Conservation (phyloP, 2,797 vertebrate species). For the Schizothorax lantsangensis region DNA sequence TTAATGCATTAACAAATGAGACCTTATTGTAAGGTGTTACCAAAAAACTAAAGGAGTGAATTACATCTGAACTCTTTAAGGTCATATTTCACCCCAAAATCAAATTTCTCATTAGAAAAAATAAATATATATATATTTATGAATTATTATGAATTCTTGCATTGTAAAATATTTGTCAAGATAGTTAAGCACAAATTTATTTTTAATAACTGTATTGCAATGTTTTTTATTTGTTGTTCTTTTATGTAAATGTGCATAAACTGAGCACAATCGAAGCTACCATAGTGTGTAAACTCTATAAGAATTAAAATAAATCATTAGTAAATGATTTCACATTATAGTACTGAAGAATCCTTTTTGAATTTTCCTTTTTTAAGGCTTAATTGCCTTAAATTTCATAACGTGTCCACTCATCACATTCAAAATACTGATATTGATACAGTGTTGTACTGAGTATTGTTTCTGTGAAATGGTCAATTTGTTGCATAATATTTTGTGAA, state of each 20-base stretch:
- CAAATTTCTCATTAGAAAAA: background rate
- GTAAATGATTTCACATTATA: background rate
- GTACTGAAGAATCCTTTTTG: background rate
- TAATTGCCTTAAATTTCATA: background rate
- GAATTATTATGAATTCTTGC: background rate
- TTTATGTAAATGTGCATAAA: background rate
- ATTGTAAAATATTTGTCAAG: background rate
- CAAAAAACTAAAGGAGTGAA: background rate
- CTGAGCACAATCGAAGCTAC: background rate
- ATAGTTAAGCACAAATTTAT: background rate
- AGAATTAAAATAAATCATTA: background rate
- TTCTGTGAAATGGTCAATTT: background rate
- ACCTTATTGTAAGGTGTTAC: background rate
- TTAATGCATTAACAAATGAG: background rate
- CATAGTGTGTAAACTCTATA: background rate
- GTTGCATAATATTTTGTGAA: constrained; percentile 1
- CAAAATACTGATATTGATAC: background rate
- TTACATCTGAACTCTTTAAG: background rate
- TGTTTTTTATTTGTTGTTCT: background rate
- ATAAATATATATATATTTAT: no score
- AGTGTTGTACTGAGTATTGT: background rate
- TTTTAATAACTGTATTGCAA: background rate
- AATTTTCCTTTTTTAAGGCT: background rate
- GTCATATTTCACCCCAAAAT: background rate
- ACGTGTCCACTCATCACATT: background rate